Percentiles rank a stretch among this genome's conserved stretches.
These are phyloP conservation scores for Tachina lurida DNA, from an alignment of 2,888 invertebrate genomes.

Conservation along the genomic window DNA sequence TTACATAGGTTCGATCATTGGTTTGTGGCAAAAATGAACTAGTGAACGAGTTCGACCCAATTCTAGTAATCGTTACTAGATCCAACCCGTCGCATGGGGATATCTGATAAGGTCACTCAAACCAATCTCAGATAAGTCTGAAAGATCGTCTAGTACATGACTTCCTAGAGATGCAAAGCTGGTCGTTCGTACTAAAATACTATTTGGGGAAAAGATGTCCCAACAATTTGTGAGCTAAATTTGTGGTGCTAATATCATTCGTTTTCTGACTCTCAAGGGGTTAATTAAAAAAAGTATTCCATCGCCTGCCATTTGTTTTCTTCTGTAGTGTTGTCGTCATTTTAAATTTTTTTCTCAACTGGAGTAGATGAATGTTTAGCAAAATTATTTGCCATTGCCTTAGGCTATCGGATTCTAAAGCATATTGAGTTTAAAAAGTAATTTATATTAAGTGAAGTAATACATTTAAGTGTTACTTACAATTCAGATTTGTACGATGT, in stretches of 20 bases:
- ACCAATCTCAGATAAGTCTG: too few species aligned
- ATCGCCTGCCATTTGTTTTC: background rate
- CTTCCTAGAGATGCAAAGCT: too few species aligned
- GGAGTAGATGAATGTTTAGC: slow-evolving; percentile 11
- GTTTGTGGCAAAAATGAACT: too few species aligned
- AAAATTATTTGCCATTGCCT: slow-evolving; percentile 38
- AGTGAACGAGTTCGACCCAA: too few species aligned
- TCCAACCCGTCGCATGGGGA: too few species aligned
- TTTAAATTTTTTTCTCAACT: slow-evolving; percentile 4
- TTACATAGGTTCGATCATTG: too few species aligned
- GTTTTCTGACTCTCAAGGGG: background rate
- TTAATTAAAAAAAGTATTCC: background rate
- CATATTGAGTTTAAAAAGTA: slow-evolving; percentile 74
- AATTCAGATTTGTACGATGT: slow-evolving; percentile 28
- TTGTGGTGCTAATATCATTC: too few species aligned
- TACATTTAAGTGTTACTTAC: slow-evolving; percentile 51
- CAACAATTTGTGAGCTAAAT: background rate
- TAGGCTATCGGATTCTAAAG: slow-evolving; percentile 51
- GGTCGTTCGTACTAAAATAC: too few species aligned
- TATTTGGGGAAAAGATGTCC: too few species aligned
- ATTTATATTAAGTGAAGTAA: slow-evolving; percentile 69
- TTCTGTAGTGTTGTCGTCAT: background rate
- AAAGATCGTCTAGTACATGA: too few species aligned
- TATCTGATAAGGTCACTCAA: too few species aligned
- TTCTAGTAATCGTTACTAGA: too few species aligned